These are phyloP conservation scores for Megalops cyprinoides DNA, from an alignment of 2,797 vertebrate genomes.

Conservation along the genomic window DNA sequence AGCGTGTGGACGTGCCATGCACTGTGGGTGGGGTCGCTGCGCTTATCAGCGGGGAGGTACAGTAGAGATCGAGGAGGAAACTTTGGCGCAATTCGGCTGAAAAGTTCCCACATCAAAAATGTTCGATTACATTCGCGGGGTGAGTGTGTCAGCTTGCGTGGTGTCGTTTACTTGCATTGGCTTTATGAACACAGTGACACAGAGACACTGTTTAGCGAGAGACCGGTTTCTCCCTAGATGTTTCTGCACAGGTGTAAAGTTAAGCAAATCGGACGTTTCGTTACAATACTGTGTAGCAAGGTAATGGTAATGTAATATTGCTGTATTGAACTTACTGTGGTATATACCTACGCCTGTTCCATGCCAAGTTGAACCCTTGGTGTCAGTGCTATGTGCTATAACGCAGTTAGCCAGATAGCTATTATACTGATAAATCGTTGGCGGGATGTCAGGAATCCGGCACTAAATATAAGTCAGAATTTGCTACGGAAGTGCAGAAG, in stretches of 20 bases:
- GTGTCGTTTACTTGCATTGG: not conserved
- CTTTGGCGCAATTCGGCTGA: not conserved
- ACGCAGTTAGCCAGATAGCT: not conserved
- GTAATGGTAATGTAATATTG: too few species aligned
- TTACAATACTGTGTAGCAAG: too few species aligned
- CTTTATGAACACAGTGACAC: not conserved
- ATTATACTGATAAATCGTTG: too few species aligned
- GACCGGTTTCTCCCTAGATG: not conserved
- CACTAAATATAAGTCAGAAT: not conserved
- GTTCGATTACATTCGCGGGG: constrained; percentile 69
- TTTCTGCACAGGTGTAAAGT: not conserved
- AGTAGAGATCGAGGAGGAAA: not conserved
- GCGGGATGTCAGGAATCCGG: not conserved
- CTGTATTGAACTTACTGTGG: too few species aligned
- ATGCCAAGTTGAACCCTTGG: too few species aligned
- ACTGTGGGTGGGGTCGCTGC: constrained; percentile 10
- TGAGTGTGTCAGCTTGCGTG: constrained; percentile 55
- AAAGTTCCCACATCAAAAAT: constrained; percentile 49
- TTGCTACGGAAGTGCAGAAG: not conserved
- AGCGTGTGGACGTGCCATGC: not conserved
- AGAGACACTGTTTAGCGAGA: not conserved
- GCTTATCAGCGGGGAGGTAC: not conserved
- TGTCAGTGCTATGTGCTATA: too few species aligned
- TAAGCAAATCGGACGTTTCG: not conserved
- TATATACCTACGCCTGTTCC: too few species aligned